These are phyloP conservation scores for Catharus ustulatus DNA, from an alignment of 2,797 vertebrate genomes.

Conservation along the genomic window DNA sequence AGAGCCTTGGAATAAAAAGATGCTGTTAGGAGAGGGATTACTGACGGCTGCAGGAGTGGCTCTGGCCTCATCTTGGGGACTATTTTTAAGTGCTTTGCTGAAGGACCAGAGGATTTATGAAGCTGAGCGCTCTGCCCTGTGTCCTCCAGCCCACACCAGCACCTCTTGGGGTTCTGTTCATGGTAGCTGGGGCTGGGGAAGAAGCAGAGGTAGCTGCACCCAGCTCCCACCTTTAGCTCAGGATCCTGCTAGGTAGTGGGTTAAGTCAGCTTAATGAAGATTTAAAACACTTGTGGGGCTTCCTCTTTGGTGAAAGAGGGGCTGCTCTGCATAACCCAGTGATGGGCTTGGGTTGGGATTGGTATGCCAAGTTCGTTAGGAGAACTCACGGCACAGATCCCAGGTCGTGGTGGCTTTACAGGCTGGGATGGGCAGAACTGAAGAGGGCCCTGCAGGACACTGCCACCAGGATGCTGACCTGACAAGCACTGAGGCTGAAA, in stretches of 20 bases:
- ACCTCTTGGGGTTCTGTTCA: not conserved
- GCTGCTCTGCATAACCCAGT: not conserved
- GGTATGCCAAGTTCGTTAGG: fast-evolving
- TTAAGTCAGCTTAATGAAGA: not conserved
- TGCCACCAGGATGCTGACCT: not conserved
- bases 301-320: not conserved
- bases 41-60: fast-evolving
- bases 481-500: fast-evolving
- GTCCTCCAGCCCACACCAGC: not conserved
- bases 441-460: not conserved
- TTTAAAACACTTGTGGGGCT: not conserved
- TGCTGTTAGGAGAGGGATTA: not conserved
- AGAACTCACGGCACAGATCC: not conserved
- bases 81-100: not conserved
- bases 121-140: not conserved
- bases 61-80: fast-evolving
- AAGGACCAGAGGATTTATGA: not conserved
- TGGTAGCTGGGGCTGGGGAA: not conserved
- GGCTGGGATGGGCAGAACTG: not conserved
- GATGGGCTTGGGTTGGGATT: not conserved
- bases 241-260: no score
- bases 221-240: not conserved
- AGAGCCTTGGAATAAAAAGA: not conserved
- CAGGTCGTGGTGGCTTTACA: not conserved
- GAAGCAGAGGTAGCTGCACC: not conserved